Percentiles rank a stretch among this genome's conserved stretches.
These are phyloP conservation scores for Argya squamiceps DNA, from an alignment of 2,797 vertebrate species.

Conservation along the genomic window DNA sequence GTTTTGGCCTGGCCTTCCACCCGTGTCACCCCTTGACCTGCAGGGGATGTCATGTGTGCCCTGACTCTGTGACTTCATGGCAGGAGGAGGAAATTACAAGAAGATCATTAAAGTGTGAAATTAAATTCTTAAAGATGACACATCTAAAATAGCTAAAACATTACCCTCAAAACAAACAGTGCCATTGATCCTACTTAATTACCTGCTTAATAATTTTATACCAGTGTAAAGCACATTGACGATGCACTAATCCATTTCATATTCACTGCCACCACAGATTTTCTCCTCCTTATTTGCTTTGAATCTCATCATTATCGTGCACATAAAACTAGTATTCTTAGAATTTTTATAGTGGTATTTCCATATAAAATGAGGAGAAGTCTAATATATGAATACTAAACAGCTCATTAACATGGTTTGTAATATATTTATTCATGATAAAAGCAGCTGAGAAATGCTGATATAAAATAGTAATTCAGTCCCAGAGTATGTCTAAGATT, in stretches of 20 bases:
- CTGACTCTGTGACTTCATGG: not conserved
- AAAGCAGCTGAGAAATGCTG: conserved; percentile 55
- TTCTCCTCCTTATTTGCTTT: conserved; percentile 71
- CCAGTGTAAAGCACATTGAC: conserved; percentile 51
- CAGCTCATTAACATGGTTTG: conserved; percentile 80
- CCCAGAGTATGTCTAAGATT: conserved; percentile 56
- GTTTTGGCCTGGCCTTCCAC: conserved; percentile 3
- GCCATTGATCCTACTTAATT: conserved; percentile 66
- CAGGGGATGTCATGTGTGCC: fast-evolving
- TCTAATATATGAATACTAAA: conserved; percentile 76
- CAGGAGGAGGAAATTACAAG: conserved; percentile 9
- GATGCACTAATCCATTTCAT: conserved; percentile 70
- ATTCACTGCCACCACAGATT: conserved; percentile 61
- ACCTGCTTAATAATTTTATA: conserved; percentile 61
- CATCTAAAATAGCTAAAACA: conserved; percentile 59
- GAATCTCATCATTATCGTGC: conserved; percentile 77
- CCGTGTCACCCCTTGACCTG: not conserved
- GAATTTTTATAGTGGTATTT: conserved; percentile 81
- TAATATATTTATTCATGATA: conserved; percentile 73
- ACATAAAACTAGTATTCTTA: conserved; percentile 76
- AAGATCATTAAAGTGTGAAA: conserved; percentile 61
- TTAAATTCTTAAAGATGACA: conserved; percentile 57
- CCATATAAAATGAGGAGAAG: conserved; percentile 73
- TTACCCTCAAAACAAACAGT: conserved; percentile 42
- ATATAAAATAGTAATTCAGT: conserved; percentile 34